Evolutionary conservation across 2,797 vertebrate genomes (phyloP).

Genomic region (Synanceia verrucosa): DNA sequence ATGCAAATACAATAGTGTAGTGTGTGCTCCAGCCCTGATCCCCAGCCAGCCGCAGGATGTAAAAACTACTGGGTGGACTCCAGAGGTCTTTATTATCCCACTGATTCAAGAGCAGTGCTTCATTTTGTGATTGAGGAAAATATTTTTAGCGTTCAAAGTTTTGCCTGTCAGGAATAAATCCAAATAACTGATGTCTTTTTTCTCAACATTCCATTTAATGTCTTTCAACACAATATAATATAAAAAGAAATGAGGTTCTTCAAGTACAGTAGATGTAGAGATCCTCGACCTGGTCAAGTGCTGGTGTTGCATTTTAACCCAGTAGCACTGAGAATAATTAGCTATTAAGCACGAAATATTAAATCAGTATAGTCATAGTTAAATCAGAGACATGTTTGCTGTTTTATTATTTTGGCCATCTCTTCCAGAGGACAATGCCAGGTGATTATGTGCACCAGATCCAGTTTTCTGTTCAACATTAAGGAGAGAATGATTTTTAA

Average conservation of each 20-base stretch:
- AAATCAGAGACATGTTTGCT: not conserved
- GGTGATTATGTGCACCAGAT: conserved; percentile 14
- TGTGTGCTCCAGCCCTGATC: conserved; percentile 14
- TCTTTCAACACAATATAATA: not conserved
- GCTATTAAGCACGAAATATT: conserved; percentile 10
- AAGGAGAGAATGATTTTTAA: not conserved
- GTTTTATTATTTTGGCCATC: not conserved
- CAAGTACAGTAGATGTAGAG: not conserved
- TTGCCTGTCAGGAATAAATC: not conserved
- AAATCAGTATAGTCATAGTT: not conserved
- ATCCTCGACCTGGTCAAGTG: not conserved
- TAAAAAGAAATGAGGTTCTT: not conserved
- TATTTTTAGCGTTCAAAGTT: not conserved
- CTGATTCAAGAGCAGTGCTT: conserved; percentile 21
- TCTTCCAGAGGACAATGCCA: not conserved
- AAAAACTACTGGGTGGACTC: not conserved
- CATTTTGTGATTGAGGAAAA: not conserved
- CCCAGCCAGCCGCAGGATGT: conserved; percentile 17
- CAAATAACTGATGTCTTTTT: not conserved
- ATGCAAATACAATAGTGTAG: conserved; percentile 65
- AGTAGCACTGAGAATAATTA: conserved; percentile 20
- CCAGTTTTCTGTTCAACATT: not conserved
- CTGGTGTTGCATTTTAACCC: conserved; percentile 6
- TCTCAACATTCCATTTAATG: not conserved
- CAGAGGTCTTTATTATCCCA: not conserved